phyloP scores from a whole-genome alignment of 1,140 invertebrate genomes.

The Heliothis subflexa region DNA sequence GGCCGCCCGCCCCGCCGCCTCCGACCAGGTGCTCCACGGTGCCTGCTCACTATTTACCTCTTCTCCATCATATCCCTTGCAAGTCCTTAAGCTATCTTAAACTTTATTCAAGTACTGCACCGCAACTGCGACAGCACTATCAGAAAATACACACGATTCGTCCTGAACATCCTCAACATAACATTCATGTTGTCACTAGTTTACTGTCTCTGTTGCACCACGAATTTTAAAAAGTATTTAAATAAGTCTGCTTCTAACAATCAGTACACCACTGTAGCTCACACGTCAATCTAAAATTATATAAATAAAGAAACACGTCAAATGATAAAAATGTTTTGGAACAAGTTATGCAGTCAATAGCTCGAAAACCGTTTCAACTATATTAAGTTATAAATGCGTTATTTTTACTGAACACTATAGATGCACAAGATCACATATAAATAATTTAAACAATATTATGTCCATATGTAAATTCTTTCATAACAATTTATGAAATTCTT shows the following conservation, averaged over 20 bases:
- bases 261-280: constrained; percentile 20
- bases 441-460: neutral
- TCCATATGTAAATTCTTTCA: constrained; percentile 13
- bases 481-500: constrained; percentile 21
- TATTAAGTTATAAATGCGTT: neutral
- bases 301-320: constrained; percentile 60
- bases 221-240: constrained; percentile 6
- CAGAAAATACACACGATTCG: constrained; percentile 73
- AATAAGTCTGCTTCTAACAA: constrained; percentile 5
- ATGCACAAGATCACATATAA: constrained; percentile 12
- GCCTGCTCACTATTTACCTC: constrained; percentile 68
- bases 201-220: constrained; percentile 27
- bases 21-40: constrained; percentile 84
- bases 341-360: constrained; percentile 73
- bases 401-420: neutral
- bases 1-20: constrained; percentile 88
- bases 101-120: constrained; percentile 74
- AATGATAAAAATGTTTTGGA: constrained; percentile 70
- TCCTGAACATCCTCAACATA: constrained; percentile 75
- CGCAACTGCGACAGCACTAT: constrained; percentile 73
- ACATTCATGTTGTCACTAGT: constrained; percentile 74
- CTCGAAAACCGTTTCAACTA: constrained; percentile 45
- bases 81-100: constrained; percentile 55
- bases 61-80: constrained; percentile 66
- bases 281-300: constrained; percentile 43